Evolutionary conservation across 92 coral and sea anemone species (phyloP), one percentile per base, ranked within the genome.

Genomic region (Palythoa grandiflora): DNA sequence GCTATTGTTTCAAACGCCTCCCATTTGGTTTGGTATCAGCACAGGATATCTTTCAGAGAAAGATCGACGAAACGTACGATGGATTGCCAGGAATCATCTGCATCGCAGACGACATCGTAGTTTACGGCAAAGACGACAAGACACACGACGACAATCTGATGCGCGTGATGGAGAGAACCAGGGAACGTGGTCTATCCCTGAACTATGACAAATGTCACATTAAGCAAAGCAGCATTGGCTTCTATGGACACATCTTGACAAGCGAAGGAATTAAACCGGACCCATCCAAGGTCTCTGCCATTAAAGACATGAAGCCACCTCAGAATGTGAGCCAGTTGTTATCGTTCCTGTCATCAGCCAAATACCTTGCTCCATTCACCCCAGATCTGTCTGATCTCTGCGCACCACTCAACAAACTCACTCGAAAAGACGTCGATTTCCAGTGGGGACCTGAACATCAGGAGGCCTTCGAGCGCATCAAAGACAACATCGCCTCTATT

Each of bases 1-100:
- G 79, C 79, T 83, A 83, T 48, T 83, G 87, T 83, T 83, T 83
- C 75, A 83, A 68, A 68, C 87, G 87, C 75, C 87, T 83, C 57
- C 87, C 87, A 68, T 83, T 83, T 83, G 87, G 87, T 47, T 47
- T 83, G 73, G 79, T 68, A 83, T 68, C 79, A 68, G 79, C 87
- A 35, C 79, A 68, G 79, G 87, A 83, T 44, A 83, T 83, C 75
- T 83, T 83, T 47, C 79, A 68, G 61, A 68, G 79, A 68, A 68
- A 83, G 53, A 83, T 83, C 63, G 75, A 83, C 87, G 79, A 68
- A 83, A 68, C 79, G 79, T 83, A 68, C 63, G 79, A 68, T 68
- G 87, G 87, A 68, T 38, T 83, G 79, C 87, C 87, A 68, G 87
- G 87, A 48, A 76, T 50, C 61, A 48, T 76, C 80, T 50, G 61